These are phyloP conservation scores for Caenorhabditis japonica DNA, from an alignment of 2,888 invertebrate genomes.

Conservation along the genomic window DNA sequence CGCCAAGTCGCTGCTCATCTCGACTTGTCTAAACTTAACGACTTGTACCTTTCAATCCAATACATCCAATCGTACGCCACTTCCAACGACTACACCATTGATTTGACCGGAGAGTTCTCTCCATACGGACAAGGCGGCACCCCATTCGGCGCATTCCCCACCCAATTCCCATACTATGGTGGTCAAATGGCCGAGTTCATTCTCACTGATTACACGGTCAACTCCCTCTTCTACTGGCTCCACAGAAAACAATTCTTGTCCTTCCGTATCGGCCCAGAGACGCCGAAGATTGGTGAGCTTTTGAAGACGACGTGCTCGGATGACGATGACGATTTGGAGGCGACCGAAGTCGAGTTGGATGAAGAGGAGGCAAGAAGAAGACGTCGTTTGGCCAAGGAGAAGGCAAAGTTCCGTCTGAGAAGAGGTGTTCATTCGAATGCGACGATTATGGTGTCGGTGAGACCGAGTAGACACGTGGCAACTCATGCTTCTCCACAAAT, in stretches of 20 bases:
- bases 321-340: constrained; percentile 68
- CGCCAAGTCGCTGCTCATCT: constrained; percentile 64
- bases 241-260: constrained; percentile 73
- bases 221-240: constrained; percentile 72
- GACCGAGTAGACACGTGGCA: constrained; percentile 32
- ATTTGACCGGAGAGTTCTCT: constrained; percentile 73
- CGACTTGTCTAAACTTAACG: constrained; percentile 67
- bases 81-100: constrained; percentile 72
- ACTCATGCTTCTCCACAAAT: constrained; percentile 16
- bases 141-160: constrained; percentile 74
- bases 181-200: constrained; percentile 72
- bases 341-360: constrained; percentile 62
- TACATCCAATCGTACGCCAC: constrained; percentile 72
- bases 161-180: constrained; percentile 70
- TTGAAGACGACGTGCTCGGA: constrained; percentile 75
- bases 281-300: constrained; percentile 75
- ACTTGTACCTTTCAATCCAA: constrained; percentile 69
- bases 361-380: constrained; percentile 50
- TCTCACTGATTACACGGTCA: constrained; percentile 73
- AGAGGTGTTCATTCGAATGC: constrained; percentile 33
- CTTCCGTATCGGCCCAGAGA: constrained; percentile 75
- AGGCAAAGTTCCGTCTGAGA: constrained; percentile 32
- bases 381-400: constrained; percentile 42
- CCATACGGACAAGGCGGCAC: constrained; percentile 67
- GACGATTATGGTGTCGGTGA: constrained; percentile 19